phyloP scores from a whole-genome alignment of 2,797 vertebrate species.

The Syndactyla subalaris region DNA sequence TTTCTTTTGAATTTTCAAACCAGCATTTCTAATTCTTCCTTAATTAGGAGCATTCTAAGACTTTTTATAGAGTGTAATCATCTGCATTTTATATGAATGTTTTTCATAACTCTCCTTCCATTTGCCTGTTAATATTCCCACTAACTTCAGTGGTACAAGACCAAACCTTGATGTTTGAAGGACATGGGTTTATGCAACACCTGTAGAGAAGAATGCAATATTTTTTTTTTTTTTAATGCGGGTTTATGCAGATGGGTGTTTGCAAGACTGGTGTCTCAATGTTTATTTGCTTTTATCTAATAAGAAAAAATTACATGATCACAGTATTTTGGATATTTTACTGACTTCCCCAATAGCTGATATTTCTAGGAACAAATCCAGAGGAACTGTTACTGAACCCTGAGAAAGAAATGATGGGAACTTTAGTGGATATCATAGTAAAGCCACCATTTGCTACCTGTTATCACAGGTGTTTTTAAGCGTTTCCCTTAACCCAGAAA shows the following conservation, averaged over 20 bases:
- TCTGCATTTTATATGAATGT: background rate
- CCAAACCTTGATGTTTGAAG: background rate
- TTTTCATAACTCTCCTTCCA: background rate
- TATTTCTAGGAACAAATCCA: background rate
- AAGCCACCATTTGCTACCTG: background rate
- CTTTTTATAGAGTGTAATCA: background rate
- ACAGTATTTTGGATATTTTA: background rate
- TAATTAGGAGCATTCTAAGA: background rate
- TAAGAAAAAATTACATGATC: background rate
- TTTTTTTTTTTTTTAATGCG: no score
- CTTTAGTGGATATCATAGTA: background rate
- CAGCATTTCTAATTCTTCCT: background rate
- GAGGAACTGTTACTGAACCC: background rate
- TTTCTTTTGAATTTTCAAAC: background rate
- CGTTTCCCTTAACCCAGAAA: constrained; percentile 13
- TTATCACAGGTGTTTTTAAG: constrained; percentile 1
- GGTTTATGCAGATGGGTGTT: background rate
- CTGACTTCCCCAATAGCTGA: background rate
- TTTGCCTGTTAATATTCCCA: background rate
- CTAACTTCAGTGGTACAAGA: background rate
- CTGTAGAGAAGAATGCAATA: background rate
- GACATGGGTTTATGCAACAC: background rate
- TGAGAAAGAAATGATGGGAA: background rate
- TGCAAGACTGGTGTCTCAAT: background rate
- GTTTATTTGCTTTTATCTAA: background rate